Evolutionary conservation across 2,113 vertebrate species (phyloP).

Genomic region (Urocynchramus pylzowi): DNA sequence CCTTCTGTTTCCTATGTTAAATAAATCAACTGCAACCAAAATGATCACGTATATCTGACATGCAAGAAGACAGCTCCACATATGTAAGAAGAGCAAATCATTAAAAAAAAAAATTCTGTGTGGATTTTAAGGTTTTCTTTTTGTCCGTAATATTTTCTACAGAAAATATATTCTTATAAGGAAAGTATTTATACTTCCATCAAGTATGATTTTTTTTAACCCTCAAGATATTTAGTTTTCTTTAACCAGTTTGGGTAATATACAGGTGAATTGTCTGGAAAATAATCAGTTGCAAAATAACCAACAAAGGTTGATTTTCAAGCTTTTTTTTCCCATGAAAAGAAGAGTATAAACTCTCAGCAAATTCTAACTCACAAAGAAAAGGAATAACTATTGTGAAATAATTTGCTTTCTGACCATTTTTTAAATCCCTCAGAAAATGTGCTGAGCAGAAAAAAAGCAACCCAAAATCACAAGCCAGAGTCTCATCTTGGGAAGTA

Average conservation of each 20-base stretch:
- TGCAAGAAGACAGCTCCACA: background rate
- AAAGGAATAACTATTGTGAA: background rate
- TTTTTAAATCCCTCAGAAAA: conserved; percentile 10
- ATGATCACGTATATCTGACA: background rate
- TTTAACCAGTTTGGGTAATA: background rate
- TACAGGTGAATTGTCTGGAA: background rate
- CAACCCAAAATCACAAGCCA: conserved; percentile 30
- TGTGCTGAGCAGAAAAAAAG: conserved; percentile 33
- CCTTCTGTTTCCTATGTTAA: background rate
- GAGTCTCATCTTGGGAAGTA: background rate
- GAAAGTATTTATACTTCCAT: background rate
- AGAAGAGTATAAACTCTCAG: background rate
- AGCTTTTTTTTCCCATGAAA: background rate
- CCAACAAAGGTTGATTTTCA: background rate
- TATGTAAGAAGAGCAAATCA: background rate
- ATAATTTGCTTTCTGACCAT: background rate
- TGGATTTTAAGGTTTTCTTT: background rate
- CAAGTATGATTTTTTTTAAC: background rate
- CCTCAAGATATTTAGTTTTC: background rate
- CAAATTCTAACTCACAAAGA: background rate
- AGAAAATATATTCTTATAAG: background rate
- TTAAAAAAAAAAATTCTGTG: background rate
- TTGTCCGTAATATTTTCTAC: background rate
- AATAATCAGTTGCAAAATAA: background rate
- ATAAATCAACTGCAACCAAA: background rate